Percentiles rank a stretch among this genome's conserved stretches.
phyloP scores from a whole-genome alignment of 2,797 vertebrate species.

The Macroramphosus scolopax region DNA sequence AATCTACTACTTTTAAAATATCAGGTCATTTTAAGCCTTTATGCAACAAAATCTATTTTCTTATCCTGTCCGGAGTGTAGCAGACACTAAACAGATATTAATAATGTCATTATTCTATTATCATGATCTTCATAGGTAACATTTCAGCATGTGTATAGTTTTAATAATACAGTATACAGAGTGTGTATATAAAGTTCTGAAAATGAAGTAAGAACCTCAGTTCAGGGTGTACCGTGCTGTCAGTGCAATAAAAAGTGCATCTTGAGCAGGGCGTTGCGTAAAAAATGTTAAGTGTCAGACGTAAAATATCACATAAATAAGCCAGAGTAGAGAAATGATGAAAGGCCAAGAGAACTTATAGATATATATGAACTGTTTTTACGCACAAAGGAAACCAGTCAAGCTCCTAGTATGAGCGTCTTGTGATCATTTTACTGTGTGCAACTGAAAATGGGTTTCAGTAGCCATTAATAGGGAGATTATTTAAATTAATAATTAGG shows the following conservation, averaged over 20 bases:
- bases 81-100: constrained; percentile 30
- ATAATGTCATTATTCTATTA: constrained; percentile 39
- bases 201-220: constrained; percentile 58
- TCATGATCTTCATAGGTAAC: constrained; percentile 29
- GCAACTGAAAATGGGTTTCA: not conserved
- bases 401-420: constrained; percentile 3
- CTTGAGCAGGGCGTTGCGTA: constrained; percentile 28
- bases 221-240: constrained; percentile 46
- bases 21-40: constrained; percentile 54
- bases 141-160: constrained; percentile 42
- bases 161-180: constrained; percentile 40
- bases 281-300: constrained; percentile 15
- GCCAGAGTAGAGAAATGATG: constrained; percentile 14
- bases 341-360: not conserved
- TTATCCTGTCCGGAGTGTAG: constrained; percentile 38
- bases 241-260: constrained; percentile 52
- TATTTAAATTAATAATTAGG: no score
- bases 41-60: constrained; percentile 68
- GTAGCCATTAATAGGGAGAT: not conserved
- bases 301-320: constrained; percentile 25
- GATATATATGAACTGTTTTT: constrained; percentile 8
- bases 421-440: not conserved
- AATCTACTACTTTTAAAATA: constrained; percentile 33
- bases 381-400: constrained; percentile 3
- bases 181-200: constrained; percentile 47